phyloP scores from a whole-genome alignment of 2,797 vertebrate species.

The Silurus lanzhouensis region DNA sequence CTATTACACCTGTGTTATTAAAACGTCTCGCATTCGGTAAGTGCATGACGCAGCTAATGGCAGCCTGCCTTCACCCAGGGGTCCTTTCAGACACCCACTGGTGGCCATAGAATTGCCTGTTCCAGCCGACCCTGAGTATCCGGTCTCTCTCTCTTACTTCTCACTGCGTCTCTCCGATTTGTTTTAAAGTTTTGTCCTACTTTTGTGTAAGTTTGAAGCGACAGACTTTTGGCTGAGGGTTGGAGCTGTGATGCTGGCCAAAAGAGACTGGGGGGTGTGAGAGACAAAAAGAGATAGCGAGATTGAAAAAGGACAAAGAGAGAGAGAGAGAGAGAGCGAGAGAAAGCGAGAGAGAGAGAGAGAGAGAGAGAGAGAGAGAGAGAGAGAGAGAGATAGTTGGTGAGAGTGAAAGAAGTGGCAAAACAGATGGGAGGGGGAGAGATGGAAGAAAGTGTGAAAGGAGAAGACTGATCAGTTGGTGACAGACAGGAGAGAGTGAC shows the following conservation, averaged over 20 bases:
- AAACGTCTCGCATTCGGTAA: conserved; percentile 45
- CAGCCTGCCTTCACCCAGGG: conserved; percentile 37
- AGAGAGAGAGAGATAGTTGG: conserved; percentile 55
- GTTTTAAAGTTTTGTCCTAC: conserved; percentile 37
- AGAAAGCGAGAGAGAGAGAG: conserved; percentile 8
- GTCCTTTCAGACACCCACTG: conserved; percentile 36
- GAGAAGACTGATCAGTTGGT: conserved; percentile 20
- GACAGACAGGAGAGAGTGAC: conserved; percentile 49
- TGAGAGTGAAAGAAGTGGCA: conserved; percentile 41
- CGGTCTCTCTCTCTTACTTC: neutral
- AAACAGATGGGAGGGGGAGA: conserved; percentile 3
- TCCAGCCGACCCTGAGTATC: conserved; percentile 40
- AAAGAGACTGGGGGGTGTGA: conserved; percentile 31
- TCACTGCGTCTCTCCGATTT: neutral
- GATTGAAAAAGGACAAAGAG: neutral
- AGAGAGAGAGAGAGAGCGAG: conserved; percentile 11
- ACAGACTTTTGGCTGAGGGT: conserved; percentile 37
- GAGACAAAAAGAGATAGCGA: conserved; percentile 16
- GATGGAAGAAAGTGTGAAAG: conserved; percentile 24
- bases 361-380: neutral
- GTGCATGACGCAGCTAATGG: conserved; percentile 38
- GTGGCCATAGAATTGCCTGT: conserved; percentile 19
- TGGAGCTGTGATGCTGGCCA: conserved; percentile 27
- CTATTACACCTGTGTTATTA: conserved; percentile 52
- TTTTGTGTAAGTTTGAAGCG: conserved; percentile 27